phyloP scores from a whole-genome alignment of 2,888 invertebrate genomes.

The Amiota communis region DNA sequence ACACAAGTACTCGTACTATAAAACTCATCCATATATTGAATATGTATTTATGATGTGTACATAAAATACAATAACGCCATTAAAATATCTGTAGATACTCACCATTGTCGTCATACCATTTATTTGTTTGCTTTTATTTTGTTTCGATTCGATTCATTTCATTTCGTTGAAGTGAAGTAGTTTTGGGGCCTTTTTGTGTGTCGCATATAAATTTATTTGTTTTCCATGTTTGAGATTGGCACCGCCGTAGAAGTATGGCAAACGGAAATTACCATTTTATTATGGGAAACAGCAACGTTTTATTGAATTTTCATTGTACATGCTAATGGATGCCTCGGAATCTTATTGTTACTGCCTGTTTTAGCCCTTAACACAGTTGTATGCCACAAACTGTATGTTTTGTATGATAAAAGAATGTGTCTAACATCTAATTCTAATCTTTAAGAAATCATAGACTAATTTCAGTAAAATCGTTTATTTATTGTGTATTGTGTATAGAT shows the following conservation, averaged over 20 bases:
- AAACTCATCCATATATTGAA: constrained; percentile 51
- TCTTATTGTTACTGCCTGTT: no score
- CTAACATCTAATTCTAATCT: no score
- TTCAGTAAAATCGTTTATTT: no score
- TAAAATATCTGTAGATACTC: constrained; percentile 51
- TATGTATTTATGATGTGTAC: constrained; percentile 62
- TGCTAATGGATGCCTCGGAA: no score
- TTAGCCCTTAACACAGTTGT: no score
- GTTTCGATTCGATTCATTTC: constrained; percentile 30
- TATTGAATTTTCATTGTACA: no score
- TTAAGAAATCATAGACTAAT: no score
- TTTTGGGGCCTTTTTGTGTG: constrained; percentile 27
- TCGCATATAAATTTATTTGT: constrained; percentile 58
- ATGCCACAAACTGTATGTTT: no score
- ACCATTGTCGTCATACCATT: constrained; percentile 10
- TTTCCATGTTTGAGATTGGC: constrained; percentile 24
- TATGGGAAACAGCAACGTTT: constrained; percentile 41
- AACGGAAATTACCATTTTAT: constrained; percentile 65
- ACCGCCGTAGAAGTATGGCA: constrained; percentile 20
- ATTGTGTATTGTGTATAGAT: no score
- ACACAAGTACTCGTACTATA: not conserved
- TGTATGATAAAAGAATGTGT: no score
- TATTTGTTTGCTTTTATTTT: constrained; percentile 13
- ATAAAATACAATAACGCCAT: constrained; percentile 63
- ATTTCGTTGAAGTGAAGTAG: constrained; percentile 46